Evolutionary conservation across 2,888 invertebrate genomes (phyloP), one percentile per base, ranked within the genome.

Genomic region (Coleophora flavipennella): DNA sequence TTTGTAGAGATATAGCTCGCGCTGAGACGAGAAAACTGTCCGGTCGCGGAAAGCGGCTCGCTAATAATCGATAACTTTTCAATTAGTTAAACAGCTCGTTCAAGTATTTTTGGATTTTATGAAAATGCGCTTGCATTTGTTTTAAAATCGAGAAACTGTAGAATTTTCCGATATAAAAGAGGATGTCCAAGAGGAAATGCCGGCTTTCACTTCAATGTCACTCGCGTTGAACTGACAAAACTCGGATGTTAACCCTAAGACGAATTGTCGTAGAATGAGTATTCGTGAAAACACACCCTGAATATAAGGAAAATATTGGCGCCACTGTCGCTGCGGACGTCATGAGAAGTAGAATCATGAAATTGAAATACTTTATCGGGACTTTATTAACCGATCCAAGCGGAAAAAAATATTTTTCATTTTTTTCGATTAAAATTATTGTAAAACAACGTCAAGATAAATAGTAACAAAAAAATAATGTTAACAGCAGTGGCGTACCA

Each of bases 251-350:
- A 62, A 76, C 83, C 69, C 75, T 77, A 72, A 63, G 75, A 80
- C 79, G 83, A 72, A 66, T 81, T 80, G 73, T 67, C 53, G 70
- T 71, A 63, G 81, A 84, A 80, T 84, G 83, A 83, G 83, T 69
- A 74, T 76, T 72, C 73, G 66, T 78, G 81, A 80, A 81, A 81
- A 83, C 74, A 79, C 72, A 73, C 76, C 70, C 75, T 69, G 73
- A 80, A 60, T 83, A 81, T 84, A 84, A 71, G 77, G 80, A 80
- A 83, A 83, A 83, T 63, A 80, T 55, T 67, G 79, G 81, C 83
- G 81, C 83, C 63, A 78, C 74, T 53, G 53, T 70, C 70, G 71
- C 59, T 7, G 51, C 66, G 81, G 69, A 45, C 43, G 48, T 45
- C 48, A 55, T 40, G 13, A 45, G 41, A 20, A 20, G 3, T 20